A percentile compares a stretch with the other conserved stretches of the same genome.
phyloP scores from a whole-genome alignment of 2,113 vertebrate genomes.

The Pristiophorus japonicus region DNA sequence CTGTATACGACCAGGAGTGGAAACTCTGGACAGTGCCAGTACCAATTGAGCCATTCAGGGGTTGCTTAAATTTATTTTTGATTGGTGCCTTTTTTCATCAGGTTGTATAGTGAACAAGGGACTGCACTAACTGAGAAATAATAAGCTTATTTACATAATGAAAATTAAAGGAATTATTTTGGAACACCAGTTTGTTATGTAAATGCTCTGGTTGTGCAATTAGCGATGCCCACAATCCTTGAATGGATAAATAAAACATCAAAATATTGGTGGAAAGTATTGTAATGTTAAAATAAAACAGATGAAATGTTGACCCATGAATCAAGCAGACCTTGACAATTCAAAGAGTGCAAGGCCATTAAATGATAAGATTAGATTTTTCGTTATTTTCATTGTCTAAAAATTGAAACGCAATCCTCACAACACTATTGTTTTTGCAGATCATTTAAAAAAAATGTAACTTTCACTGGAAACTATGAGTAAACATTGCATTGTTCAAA shows the following conservation, averaged over 20 bases:
- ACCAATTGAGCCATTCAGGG: not conserved
- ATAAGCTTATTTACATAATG: not conserved
- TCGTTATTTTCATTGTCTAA: not conserved
- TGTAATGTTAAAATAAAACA: not conserved
- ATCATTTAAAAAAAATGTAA: too few relatives aligned
- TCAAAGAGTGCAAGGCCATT: not conserved
- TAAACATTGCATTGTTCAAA: too few relatives aligned
- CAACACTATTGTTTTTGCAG: too few relatives aligned
- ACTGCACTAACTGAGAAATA: not conserved
- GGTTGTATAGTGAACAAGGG: not conserved
- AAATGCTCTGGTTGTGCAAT: not conserved
- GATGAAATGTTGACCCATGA: not conserved
- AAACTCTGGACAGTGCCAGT: not conserved
- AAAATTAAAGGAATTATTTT: not conserved
- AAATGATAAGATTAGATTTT: not conserved
- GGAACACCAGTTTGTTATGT: not conserved
- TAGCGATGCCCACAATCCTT: not conserved
- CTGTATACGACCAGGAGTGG: not conserved
- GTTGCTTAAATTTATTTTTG: not conserved
- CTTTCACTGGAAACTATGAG: too few relatives aligned
- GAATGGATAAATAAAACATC: not conserved
- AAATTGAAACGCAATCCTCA: not conserved
- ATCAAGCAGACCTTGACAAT: not conserved
- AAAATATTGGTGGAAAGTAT: not conserved
- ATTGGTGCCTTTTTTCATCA: not conserved